A percentile compares a stretch with the other conserved stretches of the same genome.
Evolutionary conservation across 2,888 invertebrate species (phyloP).

Genomic region (Rhorus exstirpatorius): DNA sequence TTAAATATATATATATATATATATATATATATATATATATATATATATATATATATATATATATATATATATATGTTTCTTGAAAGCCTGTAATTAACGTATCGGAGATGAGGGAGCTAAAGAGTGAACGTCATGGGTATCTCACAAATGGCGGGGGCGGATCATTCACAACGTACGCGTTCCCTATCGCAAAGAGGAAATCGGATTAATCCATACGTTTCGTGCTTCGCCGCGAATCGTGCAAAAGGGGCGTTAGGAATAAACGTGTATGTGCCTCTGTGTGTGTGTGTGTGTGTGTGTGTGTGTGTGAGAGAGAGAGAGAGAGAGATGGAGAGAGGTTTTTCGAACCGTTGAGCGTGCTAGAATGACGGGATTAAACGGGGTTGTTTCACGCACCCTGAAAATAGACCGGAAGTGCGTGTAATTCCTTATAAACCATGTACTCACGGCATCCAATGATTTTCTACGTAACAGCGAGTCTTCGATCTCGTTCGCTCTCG

Average conservation of each 20-base stretch:
- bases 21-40: too few species aligned
- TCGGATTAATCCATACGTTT: conserved; percentile 60
- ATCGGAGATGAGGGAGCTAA: not conserved
- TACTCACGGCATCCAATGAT: conserved; percentile 71
- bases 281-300: not conserved
- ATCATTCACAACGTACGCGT: conserved; percentile 52
- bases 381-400: conserved; percentile 53
- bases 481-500: conserved; percentile 54
- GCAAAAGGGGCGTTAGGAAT: conserved; percentile 60
- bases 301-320: not conserved
- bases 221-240: conserved; percentile 59
- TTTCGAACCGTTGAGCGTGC: conserved; percentile 45
- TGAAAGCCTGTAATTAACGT: conserved; percentile 41
- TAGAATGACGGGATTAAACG: conserved; percentile 7
- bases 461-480: conserved; percentile 60
- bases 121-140: conserved; percentile 13
- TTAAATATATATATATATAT: not conserved
- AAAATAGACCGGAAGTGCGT: conserved; percentile 67
- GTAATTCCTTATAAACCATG: conserved; percentile 69
- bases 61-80: too few species aligned
- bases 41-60: too few species aligned
- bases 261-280: not conserved
- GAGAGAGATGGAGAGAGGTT: conserved; percentile 4
- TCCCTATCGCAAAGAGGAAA: conserved; percentile 61
- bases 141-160: conserved; percentile 18